A percentile compares a stretch with the other conserved stretches of the same genome.
phyloP scores from a whole-genome alignment of 2,888 invertebrate species.

The Chaetogeoica ovagalla region DNA sequence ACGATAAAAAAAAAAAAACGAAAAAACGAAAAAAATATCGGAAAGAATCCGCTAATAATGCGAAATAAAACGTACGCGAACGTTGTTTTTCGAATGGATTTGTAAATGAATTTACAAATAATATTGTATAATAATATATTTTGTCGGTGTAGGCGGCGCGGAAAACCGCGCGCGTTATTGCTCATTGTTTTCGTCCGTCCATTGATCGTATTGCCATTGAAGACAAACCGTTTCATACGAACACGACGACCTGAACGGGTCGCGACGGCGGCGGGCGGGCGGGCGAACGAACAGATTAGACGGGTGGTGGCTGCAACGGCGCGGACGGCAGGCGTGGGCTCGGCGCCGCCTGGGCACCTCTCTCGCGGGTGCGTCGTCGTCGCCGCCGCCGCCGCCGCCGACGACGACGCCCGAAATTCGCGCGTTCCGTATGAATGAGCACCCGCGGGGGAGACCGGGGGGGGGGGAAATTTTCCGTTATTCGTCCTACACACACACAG shows the following conservation, averaged over 20 bases:
- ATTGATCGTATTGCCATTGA: constrained; percentile 51
- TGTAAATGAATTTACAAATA: too few species aligned
- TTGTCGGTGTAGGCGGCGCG: too few species aligned
- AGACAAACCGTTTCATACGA: constrained; percentile 34
- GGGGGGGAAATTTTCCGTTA: constrained; percentile 13
- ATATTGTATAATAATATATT: too few species aligned
- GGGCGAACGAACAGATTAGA: background rate
- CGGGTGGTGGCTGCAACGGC: too few species aligned
- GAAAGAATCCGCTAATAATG: too few species aligned
- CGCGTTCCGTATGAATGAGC: constrained; percentile 48
- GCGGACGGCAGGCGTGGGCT: background rate
- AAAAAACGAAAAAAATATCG: too few species aligned
- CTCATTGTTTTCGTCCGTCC: constrained; percentile 33
- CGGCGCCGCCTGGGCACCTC: constrained; percentile 39
- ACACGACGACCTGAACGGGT: background rate
- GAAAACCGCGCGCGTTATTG: background rate
- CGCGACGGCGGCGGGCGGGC: background rate
- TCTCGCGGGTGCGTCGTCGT: constrained; percentile 25
- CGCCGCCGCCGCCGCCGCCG: background rate
- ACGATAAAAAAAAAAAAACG: too few species aligned
- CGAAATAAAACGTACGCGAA: too few species aligned
- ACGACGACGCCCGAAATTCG: constrained; percentile 13
- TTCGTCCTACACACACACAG: background rate
- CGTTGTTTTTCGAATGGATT: too few species aligned
- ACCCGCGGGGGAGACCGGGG: background rate